Evolutionary conservation across 1,140 invertebrate genomes (phyloP).

Genomic region (Brachionus calyciflorus): DNA sequence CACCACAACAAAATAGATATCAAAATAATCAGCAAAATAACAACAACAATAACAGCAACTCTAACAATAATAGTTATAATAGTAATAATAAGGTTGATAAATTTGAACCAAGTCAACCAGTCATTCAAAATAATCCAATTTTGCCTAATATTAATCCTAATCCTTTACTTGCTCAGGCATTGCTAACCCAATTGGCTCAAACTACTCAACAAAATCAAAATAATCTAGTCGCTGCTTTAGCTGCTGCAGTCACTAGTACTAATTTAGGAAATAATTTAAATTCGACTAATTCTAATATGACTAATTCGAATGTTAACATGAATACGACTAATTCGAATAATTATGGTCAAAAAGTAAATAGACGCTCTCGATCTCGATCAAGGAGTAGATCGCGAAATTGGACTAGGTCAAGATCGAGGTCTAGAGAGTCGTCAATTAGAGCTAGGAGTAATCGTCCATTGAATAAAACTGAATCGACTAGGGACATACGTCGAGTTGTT

Average conservation of each 20-base stretch:
- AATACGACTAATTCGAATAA: no score
- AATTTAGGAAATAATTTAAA: background rate
- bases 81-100: no score
- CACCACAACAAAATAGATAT: background rate
- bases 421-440: background rate
- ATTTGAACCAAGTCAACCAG: background rate
- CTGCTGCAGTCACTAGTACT: background rate
- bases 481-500: background rate
- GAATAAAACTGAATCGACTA: background rate
- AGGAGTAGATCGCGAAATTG: background rate
- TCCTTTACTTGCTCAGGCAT: background rate
- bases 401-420: background rate
- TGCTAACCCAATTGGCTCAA: background rate
- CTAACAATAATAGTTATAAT: no score
- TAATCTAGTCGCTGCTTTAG: conserved; percentile 16
- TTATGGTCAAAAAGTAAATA: no score
- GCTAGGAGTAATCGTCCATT: background rate
- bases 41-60: no score
- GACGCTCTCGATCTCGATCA: background rate
- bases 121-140: background rate
- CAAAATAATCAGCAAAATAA: background rate
- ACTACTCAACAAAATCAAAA: conserved; percentile 15
- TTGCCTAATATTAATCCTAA: conserved; percentile 12
- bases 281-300: background rate
- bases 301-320: no score